phyloP scores from a whole-genome alignment of 2,888 invertebrate species.

The Cosmopolites sordidus region DNA sequence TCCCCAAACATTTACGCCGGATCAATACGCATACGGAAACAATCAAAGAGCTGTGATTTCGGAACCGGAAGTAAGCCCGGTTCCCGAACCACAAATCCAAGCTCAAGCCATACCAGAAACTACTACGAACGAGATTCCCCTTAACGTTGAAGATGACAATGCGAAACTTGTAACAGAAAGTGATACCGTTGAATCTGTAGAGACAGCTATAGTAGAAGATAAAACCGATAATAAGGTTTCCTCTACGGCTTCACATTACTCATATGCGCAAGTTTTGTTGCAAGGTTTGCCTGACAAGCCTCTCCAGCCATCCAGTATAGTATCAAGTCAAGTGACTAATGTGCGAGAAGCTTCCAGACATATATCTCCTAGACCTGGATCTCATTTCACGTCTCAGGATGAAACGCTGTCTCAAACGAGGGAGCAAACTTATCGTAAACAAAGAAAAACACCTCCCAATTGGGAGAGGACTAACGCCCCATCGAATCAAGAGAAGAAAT shows the following conservation, averaged over 20 bases:
- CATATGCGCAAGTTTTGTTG: constrained; percentile 69
- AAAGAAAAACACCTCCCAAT: constrained; percentile 29
- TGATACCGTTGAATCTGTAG: background rate
- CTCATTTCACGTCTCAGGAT: constrained; percentile 36
- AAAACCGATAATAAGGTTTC: constrained; percentile 15
- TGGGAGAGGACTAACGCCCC: constrained; percentile 35
- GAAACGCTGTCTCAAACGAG: constrained; percentile 40
- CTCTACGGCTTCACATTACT: constrained; percentile 47
- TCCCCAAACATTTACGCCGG: background rate
- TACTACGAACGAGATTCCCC: too few relatives aligned
- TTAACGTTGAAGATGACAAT: background rate
- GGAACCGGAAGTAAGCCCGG: background rate
- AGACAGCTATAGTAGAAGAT: constrained; percentile 3
- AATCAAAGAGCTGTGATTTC: background rate
- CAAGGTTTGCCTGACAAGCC: constrained; percentile 54
- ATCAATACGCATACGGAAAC: background rate
- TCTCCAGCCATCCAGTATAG: constrained; percentile 56
- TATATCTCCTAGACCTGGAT: constrained; percentile 40
- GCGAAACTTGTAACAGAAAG: constrained; percentile 6
- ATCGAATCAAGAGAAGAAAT: constrained; percentile 38
- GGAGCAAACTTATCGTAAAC: constrained; percentile 38
- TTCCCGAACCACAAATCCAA: constrained; percentile 9
- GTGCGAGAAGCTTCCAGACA: constrained; percentile 38
- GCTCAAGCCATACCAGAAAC: constrained; percentile 2
- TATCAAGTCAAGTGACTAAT: constrained; percentile 34